Percentiles rank a stretch among this genome's conserved stretches.
phyloP scores from a whole-genome alignment of 2,797 vertebrate genomes.

The Emydoidea blandingii region DNA sequence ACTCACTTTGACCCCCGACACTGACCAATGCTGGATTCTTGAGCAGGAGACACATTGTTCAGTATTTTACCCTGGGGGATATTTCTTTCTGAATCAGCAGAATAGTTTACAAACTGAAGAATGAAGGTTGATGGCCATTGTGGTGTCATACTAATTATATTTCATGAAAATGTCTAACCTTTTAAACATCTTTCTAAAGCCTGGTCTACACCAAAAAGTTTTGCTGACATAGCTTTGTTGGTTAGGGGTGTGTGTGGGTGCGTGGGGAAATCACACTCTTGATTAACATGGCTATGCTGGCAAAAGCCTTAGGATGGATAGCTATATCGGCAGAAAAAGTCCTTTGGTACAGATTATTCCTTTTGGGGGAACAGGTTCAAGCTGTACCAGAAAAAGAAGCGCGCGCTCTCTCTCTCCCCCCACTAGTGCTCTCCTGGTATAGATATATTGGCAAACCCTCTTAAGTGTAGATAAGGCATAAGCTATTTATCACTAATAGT shows the following conservation, averaged over 20 bases:
- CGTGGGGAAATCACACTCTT: neutral
- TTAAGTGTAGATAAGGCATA: neutral
- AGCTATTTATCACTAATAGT: neutral
- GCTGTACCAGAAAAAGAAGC: neutral
- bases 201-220: neutral
- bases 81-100: neutral
- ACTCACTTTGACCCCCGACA: neutral
- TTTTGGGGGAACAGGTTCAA: neutral
- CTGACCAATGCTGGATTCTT: neutral
- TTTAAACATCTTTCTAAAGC: neutral
- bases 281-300: neutral
- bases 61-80: neutral
- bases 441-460: neutral
- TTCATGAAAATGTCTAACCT: neutral
- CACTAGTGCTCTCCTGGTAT: neutral
- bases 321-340: neutral
- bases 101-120: neutral
- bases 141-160: neutral
- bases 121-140: neutral
- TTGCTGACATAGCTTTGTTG: neutral
- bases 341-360: neutral
- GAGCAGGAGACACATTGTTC: neutral
- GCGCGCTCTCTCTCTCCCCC: fast-evolving
- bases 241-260: no score
- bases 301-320: neutral